Evolutionary conservation across 2,797 vertebrate genomes (phyloP).

Genomic region (Muscicapa comitata): DNA sequence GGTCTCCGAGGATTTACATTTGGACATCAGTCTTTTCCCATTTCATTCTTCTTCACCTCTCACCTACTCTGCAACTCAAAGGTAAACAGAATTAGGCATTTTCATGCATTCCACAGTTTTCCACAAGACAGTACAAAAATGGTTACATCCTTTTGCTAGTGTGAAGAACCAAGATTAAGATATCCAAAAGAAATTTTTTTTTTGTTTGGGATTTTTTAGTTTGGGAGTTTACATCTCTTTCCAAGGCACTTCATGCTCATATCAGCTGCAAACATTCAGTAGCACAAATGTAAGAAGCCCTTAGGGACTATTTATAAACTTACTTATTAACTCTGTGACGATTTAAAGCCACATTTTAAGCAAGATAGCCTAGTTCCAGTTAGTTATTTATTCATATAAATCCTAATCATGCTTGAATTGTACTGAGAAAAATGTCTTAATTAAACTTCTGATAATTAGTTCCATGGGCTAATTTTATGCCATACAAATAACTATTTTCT

Average conservation of each 20-base stretch:
- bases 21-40: background rate
- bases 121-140: background rate
- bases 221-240: background rate
- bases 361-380: background rate
- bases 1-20: background rate
- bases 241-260: background rate
- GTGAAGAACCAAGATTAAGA: background rate
- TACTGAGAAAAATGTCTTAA: background rate
- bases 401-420: background rate
- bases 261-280: background rate
- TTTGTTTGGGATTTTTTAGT: background rate
- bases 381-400: slow-evolving; percentile 8
- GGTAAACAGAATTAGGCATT: background rate
- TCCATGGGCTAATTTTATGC: background rate
- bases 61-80: background rate
- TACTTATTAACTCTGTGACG: background rate
- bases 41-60: background rate
- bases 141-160: background rate
- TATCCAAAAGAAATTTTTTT: background rate
- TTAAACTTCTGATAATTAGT: background rate
- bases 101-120: background rate
- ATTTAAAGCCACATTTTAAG: background rate
- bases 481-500: background rate
- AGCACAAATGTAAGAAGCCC: background rate
- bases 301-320: background rate